Evolutionary conservation across 64 coral and sea anemone species (phyloP).

Genomic region (Anthopleura sola): DNA sequence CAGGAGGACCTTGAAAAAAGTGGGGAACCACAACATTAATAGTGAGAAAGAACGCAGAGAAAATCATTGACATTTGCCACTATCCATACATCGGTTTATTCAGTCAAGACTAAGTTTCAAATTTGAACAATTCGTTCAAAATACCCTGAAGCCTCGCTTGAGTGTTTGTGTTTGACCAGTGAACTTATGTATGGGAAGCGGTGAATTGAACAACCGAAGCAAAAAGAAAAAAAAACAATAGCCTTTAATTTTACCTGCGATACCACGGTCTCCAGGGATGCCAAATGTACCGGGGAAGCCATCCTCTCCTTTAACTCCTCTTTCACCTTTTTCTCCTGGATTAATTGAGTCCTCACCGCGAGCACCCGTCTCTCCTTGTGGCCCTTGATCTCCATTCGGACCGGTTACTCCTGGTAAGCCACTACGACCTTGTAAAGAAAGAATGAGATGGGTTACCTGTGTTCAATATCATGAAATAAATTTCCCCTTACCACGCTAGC

Average conservation of each 20-base stretch:
- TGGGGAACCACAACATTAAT: background rate
- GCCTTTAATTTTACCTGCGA: constrained; percentile 25
- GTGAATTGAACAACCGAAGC: too few relatives aligned
- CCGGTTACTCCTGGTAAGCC: background rate
- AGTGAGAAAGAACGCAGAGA: background rate
- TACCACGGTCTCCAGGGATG: constrained; percentile 23
- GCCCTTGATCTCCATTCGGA: background rate
- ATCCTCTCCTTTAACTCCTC: background rate
- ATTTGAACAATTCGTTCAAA: too few relatives aligned
- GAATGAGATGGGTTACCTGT: background rate
- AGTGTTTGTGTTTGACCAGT: too few relatives aligned
- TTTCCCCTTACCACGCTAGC: too few relatives aligned
- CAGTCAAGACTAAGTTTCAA: too few relatives aligned
- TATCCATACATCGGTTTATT: too few relatives aligned
- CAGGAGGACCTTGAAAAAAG: constrained; percentile 13
- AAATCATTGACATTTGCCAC: too few relatives aligned
- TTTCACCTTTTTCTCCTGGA: constrained; percentile 12
- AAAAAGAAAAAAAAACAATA: background rate
- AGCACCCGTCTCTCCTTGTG: constrained; percentile 6
- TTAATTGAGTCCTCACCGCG: constrained; percentile 12
- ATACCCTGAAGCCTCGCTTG: too few relatives aligned
- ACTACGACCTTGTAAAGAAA: background rate
- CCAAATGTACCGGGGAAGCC: constrained; percentile 11
- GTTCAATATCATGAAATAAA: background rate
- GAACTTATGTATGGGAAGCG: too few relatives aligned